Evolutionary conservation across 23 tunicate species (phyloP).

Genomic region (Styela clava): DNA sequence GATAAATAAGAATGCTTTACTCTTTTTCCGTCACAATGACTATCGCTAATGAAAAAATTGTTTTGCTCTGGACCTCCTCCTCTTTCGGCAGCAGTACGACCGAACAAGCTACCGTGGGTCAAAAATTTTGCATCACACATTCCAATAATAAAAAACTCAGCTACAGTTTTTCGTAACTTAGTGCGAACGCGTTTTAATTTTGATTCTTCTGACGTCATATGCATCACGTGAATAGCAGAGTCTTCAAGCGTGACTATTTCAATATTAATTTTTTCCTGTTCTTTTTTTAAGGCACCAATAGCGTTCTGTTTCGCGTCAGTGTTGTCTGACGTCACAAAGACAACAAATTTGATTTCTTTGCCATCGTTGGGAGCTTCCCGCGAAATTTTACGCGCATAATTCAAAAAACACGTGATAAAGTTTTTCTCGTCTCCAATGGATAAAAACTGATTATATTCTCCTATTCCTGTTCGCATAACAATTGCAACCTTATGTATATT

Average conservation of each 20-base stretch:
- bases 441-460: conserved; percentile 87
- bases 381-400: conserved; percentile 31
- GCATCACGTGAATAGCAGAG: conserved; percentile 88
- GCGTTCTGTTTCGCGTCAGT: conserved; percentile 44
- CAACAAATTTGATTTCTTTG: conserved; percentile 19
- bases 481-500: conserved; percentile 54
- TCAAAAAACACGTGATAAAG: conserved; percentile 67
- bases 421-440: conserved; percentile 68
- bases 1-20: conserved; percentile 84
- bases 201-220: conserved; percentile 29
- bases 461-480: conserved; percentile 85
- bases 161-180: conserved; percentile 63
- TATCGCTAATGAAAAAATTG: conserved; percentile 72
- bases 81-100: conserved; percentile 74
- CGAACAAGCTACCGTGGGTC: conserved; percentile 92
- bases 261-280: conserved; percentile 21
- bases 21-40: conserved; percentile 72
- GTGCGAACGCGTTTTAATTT: conserved; percentile 16
- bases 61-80: conserved; percentile 32
- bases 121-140: conserved; percentile 69
- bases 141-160: conserved; percentile 76
- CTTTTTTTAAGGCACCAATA: conserved; percentile 32
- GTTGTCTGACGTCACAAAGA: conserved; percentile 87
- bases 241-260: conserved; percentile 72
- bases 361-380: background rate